phyloP scores from a whole-genome alignment of 2,113 vertebrate genomes.

The Bufo bufo region DNA sequence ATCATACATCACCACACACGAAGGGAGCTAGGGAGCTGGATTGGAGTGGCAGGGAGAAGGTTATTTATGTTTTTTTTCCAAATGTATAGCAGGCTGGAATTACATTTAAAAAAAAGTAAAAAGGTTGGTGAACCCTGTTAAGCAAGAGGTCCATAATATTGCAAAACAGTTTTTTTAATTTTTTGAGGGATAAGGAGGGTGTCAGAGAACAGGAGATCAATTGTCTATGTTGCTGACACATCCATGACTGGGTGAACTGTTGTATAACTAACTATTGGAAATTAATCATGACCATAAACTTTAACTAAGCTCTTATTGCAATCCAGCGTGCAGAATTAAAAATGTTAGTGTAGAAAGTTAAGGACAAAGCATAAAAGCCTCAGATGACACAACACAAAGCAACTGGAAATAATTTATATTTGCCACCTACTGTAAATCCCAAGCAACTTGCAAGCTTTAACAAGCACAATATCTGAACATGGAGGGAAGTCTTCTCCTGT shows the following conservation, averaged over 20 bases:
- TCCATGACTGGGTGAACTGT: not conserved
- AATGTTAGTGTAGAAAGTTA: not conserved
- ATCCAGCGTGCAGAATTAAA: not conserved
- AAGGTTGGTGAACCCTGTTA: too few species aligned
- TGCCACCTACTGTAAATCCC: not conserved
- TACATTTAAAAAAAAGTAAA: too few species aligned
- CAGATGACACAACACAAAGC: not conserved
- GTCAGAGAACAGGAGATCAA: not conserved
- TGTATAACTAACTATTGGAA: not conserved
- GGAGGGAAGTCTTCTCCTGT: not conserved
- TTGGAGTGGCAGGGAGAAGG: too few species aligned
- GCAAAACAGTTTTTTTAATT: too few species aligned
- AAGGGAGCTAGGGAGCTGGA: too few species aligned
- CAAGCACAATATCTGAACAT: not conserved
- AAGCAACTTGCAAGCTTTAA: conserved; percentile 4
- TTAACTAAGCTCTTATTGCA: not conserved
- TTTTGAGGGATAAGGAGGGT: too few species aligned
- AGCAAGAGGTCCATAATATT: too few species aligned
- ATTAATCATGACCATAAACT: not conserved
- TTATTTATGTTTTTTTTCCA: too few species aligned
- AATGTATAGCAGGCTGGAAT: too few species aligned
- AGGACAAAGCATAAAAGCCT: not conserved
- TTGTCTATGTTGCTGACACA: not conserved
- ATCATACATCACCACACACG: too few species aligned
- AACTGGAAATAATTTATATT: conserved; percentile 6